Conservation (phyloP, 2,888 invertebrate species). For the Marasmarcha lunaedactyla region DNA sequence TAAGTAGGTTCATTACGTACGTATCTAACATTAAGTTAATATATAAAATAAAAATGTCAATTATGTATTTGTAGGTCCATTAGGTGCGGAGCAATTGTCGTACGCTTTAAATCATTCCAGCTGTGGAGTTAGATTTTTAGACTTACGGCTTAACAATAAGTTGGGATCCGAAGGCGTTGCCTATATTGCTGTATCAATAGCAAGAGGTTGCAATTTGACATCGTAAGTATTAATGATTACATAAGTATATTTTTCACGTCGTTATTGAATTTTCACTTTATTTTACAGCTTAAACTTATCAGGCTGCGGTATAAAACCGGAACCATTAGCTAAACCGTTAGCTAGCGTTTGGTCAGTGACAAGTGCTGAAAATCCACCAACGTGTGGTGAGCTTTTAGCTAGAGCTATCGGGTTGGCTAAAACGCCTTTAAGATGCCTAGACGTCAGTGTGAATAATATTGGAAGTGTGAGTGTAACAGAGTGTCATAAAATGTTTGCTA, state of each 20-base stretch:
- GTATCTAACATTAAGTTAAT: background rate
- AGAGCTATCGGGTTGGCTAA: constrained; percentile 60
- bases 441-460: constrained; percentile 60
- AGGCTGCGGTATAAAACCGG: constrained; percentile 55
- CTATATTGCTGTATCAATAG: constrained; percentile 52
- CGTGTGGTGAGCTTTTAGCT: constrained; percentile 58
- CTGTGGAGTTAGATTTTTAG: constrained; percentile 44
- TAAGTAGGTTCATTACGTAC: background rate
- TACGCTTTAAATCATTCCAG: constrained; percentile 47
- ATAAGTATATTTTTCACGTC: constrained; percentile 5
- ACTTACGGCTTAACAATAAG: constrained; percentile 51
- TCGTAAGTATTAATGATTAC: constrained; percentile 29
- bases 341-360: constrained; percentile 62
- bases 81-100: constrained; percentile 49
- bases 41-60: background rate
- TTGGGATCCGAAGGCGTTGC: constrained; percentile 57
- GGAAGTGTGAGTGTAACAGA: constrained; percentile 52
- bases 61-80: constrained; percentile 30
- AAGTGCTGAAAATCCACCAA: constrained; percentile 54
- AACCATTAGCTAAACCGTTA: constrained; percentile 43
- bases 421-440: constrained; percentile 54
- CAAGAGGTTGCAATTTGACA: constrained; percentile 58
- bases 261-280: constrained; percentile 6
- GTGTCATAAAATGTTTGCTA: too few relatives aligned
- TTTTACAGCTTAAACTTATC: constrained; percentile 54